These are phyloP conservation scores for Chironomus striatipennis DNA, from an alignment of 1,140 invertebrate species.

Conservation along the genomic window DNA sequence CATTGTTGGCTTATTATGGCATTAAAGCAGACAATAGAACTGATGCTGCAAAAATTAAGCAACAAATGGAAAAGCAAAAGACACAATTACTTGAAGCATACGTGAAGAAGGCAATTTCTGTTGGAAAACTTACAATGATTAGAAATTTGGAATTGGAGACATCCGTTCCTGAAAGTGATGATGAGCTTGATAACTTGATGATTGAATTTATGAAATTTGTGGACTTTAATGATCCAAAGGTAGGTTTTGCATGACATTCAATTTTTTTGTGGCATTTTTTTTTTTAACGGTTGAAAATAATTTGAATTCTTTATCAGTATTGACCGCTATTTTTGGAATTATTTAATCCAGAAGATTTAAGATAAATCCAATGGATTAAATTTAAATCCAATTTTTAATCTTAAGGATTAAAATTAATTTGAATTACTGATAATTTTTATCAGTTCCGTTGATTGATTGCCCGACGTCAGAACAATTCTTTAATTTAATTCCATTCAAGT, in stretches of 20 bases:
- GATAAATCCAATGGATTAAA: too few species aligned
- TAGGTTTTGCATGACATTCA: slow-evolving; percentile 39
- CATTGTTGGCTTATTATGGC: slow-evolving; percentile 65
- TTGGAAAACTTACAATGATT: slow-evolving; percentile 53
- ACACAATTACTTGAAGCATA: slow-evolving; percentile 66
- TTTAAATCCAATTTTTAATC: too few species aligned
- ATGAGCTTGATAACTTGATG: slow-evolving; percentile 55
- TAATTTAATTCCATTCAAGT: too few species aligned
- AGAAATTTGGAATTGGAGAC: slow-evolving; percentile 36
- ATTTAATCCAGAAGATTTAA: too few species aligned
- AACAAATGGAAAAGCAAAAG: slow-evolving; percentile 77
- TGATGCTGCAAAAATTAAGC: slow-evolving; percentile 72
- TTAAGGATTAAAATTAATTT: too few species aligned
- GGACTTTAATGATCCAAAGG: slow-evolving; percentile 70
- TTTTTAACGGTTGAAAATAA: too few species aligned
- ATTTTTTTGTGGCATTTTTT: slow-evolving; percentile 27
- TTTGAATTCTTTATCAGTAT: too few species aligned
- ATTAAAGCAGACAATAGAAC: slow-evolving; percentile 66
- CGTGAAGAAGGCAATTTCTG: slow-evolving; percentile 61
- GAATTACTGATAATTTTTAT: too few species aligned
- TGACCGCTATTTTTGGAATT: too few species aligned
- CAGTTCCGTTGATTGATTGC: too few species aligned
- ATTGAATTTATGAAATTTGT: slow-evolving; percentile 66
- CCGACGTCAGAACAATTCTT: too few species aligned
- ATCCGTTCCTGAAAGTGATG: slow-evolving; percentile 38